phyloP scores from a whole-genome alignment of 2,113 vertebrate species.

The Perognathus longimembris region DNA sequence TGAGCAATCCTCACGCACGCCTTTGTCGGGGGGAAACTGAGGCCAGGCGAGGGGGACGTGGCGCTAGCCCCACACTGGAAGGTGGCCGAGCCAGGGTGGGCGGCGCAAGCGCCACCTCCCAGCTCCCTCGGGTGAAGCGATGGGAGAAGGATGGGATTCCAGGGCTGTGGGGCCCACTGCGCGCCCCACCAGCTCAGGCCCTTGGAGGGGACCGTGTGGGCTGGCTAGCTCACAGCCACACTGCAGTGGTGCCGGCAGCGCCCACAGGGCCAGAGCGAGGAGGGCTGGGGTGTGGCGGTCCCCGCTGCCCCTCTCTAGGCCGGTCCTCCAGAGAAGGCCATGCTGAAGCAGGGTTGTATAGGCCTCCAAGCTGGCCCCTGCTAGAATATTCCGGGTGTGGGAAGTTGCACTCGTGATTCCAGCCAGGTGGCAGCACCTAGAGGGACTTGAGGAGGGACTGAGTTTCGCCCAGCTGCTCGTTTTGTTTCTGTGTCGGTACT shows the following conservation, averaged over 20 bases:
- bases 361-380: neutral
- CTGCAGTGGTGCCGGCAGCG: no score
- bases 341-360: neutral
- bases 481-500: no score
- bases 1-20: rapidly evolving
- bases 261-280: neutral
- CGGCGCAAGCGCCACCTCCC: neutral
- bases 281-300: rapidly evolving
- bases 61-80: rapidly evolving
- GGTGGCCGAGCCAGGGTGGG: neutral
- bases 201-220: rapidly evolving
- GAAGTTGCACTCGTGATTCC: neutral
- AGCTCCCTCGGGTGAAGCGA: rapidly evolving
- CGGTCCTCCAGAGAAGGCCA: neutral
- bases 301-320: rapidly evolving
- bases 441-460: no score
- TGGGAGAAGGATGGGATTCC: rapidly evolving
- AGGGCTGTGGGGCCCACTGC: rapidly evolving
- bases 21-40: neutral
- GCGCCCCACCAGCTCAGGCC: rapidly evolving
- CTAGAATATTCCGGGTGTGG: neutral
- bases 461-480: no score
- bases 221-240: rapidly evolving
- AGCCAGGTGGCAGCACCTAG: no score
- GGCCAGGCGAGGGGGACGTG: neutral